Evolutionary conservation across 2,888 invertebrate species (phyloP), one percentile per base, ranked within the genome.

Genomic region (Brachypalpus laphriformis): DNA sequence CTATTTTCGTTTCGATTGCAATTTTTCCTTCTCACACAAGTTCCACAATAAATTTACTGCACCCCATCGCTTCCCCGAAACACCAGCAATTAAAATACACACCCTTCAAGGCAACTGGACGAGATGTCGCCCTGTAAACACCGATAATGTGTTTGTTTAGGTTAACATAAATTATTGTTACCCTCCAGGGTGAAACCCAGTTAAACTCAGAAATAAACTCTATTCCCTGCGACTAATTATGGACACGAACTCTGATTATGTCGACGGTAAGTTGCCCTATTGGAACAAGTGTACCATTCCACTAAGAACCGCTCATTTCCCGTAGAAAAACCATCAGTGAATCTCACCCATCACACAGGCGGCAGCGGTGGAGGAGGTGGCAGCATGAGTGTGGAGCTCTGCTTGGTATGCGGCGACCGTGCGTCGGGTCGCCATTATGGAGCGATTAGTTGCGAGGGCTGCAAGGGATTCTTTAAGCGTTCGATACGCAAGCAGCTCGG

Each of bases 401-500:
- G 98, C 92, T 96, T 98, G 16, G 98, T 99, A 25, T 99, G 98
- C 90, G 98, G 98, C 0, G 98, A 99, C 91, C 94, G 98, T 83
- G 98, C 98, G 8, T 98, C 98, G 31, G 98, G 98, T 16, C 94
- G 98, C 70, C 98, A 98, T 90, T 98, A 98, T 92, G 98, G 98
- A 70, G 97, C 96, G 25, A 95, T 95, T 82, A 96, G 96, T 89
- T 97, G 97, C 92, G 97, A 97, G 93, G 98, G 99, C 2, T 99
- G 99, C 92, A 99, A 99, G 92, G 98, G 98, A 0, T 99, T 99
- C 93, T 99, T 99, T 93, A 99, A 99, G 92, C 94, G 99, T 0
- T 98, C 98, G 20, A 99, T 99, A 89, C 95, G 99, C 74, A 99
- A 99, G 93, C 98, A 98, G 92, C 93, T 98, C 66, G 99, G 98